Evolutionary conservation across 2,888 invertebrate genomes (phyloP), one percentile per base, ranked within the genome.

Genomic region (Cabera pusaria): DNA sequence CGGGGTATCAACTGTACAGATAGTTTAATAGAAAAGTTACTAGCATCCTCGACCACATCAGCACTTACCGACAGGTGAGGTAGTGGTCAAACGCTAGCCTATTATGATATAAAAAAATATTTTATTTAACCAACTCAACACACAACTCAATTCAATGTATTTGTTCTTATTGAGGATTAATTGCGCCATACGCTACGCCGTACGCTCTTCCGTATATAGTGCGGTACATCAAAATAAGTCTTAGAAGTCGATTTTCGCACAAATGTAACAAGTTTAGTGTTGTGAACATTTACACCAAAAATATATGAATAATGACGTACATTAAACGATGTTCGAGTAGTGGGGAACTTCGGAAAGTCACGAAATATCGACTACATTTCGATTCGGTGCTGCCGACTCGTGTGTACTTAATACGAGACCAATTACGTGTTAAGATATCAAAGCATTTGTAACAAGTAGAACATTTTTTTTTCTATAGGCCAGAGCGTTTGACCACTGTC

Each of bases 281-380:
- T 37, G 26, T 27, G 26, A 19, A 19, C 26, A 41, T 45, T n/a
- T 40, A 33, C 36, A 28, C 16, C 21, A 12, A 39, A 12, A 36
- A 21, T 24, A 25, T 28, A 28, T 44, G 25, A 44, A 40, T 40
- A 40, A 40, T 44, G 25, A 29, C 39, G 10, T 21, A 28, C 33
- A 40, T 40, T 16, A 27, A 26, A 11, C 36, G 28, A 10, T 24
- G 23, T 17, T 34, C 36, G 40, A 37, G 19, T 33, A 34, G 32
- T 37, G 19, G 21, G 34, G 29, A 38, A 44, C 38, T 55, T 36
- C 35, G 38, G 22, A 40, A 43, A 52, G 49, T 55, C 49, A 44
- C 49, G 49, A 39, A 49, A 49, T 49, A 52, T 46, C 44, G 44
- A 44, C 49, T 49, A 45, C 43, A 49, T 52, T 51, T 48, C 36